Evolutionary conservation across 2,797 vertebrate species (phyloP).

Genomic region (Malurus splendens): DNA sequence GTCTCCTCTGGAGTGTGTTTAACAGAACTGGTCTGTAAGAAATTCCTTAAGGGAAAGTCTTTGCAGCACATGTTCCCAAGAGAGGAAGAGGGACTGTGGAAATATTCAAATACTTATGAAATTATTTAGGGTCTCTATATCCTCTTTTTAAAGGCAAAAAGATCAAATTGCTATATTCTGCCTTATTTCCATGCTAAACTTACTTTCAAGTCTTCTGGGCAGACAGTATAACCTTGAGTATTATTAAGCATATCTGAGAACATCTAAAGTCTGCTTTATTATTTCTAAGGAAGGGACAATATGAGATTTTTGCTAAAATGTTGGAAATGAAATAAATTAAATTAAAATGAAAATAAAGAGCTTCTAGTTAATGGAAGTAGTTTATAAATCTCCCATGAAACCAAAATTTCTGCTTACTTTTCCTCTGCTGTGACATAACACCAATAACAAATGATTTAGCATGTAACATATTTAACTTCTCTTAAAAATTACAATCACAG

Average conservation of each 20-base stretch:
- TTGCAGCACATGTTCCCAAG: neutral
- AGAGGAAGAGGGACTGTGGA: neutral
- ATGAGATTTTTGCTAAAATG: neutral
- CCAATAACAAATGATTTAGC: neutral
- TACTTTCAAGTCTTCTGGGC: neutral
- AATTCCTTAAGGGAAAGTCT: neutral
- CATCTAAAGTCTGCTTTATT: neutral
- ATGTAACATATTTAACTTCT: neutral
- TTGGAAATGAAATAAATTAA: neutral
- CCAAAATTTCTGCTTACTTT: neutral
- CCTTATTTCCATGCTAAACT: neutral
- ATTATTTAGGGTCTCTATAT: neutral
- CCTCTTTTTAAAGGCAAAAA: neutral
- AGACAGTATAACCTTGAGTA: neutral
- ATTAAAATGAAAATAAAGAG: neutral
- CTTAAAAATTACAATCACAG: neutral
- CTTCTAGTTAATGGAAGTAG: neutral
- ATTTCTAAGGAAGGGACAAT: neutral
- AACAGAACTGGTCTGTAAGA: neutral
- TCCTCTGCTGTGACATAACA: neutral
- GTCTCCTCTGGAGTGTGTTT: neutral
- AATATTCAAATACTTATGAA: conserved; percentile 24
- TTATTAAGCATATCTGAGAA: neutral
- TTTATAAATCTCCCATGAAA: neutral
- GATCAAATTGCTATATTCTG: neutral